phyloP scores from a whole-genome alignment of 2,113 vertebrate species.

The Ophthalmolycus amberensis region DNA sequence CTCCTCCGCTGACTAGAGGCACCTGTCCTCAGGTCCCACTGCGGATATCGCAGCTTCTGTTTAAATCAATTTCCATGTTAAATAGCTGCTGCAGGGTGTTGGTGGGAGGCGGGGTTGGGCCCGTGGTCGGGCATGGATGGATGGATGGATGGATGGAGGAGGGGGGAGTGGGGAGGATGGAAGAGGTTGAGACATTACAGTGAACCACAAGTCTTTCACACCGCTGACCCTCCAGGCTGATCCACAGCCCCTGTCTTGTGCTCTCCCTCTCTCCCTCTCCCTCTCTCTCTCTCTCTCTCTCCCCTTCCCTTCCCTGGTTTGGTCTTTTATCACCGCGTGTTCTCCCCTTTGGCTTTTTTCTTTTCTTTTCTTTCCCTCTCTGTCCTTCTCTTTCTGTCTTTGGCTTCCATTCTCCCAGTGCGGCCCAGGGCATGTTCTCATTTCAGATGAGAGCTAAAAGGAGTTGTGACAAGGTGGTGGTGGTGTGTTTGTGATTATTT shows the following conservation, averaged over 20 bases:
- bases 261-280: slow-evolving; percentile 16
- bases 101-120: slow-evolving; percentile 40
- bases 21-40: slow-evolving; percentile 77
- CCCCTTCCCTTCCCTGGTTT: slow-evolving; percentile 16
- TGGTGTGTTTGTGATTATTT: slow-evolving; percentile 12
- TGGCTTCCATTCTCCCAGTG: slow-evolving; percentile 66
- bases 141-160: slow-evolving; percentile 18
- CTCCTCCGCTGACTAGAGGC: slow-evolving; percentile 77
- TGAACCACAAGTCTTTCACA: slow-evolving; percentile 67
- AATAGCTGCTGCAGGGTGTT: slow-evolving; percentile 73
- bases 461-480: slow-evolving; percentile 70
- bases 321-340: slow-evolving; percentile 70
- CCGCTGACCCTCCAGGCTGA: slow-evolving; percentile 68
- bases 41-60: slow-evolving; percentile 74
- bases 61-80: slow-evolving; percentile 85
- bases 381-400: slow-evolving; percentile 55
- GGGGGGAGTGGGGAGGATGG: slow-evolving; percentile 10
- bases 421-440: slow-evolving; percentile 77
- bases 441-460: slow-evolving; percentile 74
- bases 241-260: slow-evolving; percentile 54
- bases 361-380: slow-evolving; percentile 59
- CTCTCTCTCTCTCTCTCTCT: neutral
- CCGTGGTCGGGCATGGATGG: slow-evolving; percentile 8
- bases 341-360: slow-evolving; percentile 73
- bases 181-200: slow-evolving; percentile 64